phyloP scores from a whole-genome alignment of 2,888 invertebrate species.

The Resseliella maxima region DNA sequence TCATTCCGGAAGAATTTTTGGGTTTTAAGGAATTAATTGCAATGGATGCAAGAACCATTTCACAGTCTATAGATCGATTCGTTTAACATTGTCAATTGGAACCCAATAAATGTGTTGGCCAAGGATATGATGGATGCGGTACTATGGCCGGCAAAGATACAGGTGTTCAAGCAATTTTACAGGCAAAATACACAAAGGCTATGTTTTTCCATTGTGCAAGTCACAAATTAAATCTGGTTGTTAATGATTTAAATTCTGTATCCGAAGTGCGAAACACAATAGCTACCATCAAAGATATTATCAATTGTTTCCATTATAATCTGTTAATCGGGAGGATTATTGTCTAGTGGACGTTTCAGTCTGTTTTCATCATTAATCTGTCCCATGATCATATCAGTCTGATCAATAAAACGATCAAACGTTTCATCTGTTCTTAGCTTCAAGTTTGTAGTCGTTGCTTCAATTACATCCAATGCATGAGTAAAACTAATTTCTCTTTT shows the following conservation, averaged over 20 bases:
- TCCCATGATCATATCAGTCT: too few relatives aligned
- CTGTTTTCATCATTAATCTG: too few relatives aligned
- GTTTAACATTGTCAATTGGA: slow-evolving; percentile 58
- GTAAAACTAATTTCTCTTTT: too few relatives aligned
- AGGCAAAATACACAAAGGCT: slow-evolving; percentile 60
- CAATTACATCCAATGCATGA: too few relatives aligned
- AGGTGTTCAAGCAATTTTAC: slow-evolving; percentile 61
- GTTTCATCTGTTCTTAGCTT: too few relatives aligned
- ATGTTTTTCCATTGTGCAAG: slow-evolving; percentile 62
- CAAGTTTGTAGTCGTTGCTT: too few relatives aligned
- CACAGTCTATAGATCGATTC: slow-evolving; percentile 59
- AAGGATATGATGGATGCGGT: slow-evolving; percentile 62
- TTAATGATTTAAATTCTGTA: slow-evolving; percentile 60
- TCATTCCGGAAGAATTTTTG: slow-evolving; percentile 61
- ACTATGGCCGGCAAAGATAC: slow-evolving; percentile 61
- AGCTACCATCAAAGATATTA: slow-evolving; percentile 60
- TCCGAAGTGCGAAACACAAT: slow-evolving; percentile 61
- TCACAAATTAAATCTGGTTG: slow-evolving; percentile 61
- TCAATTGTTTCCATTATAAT: slow-evolving; percentile 60
- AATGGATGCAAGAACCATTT: slow-evolving; percentile 61
- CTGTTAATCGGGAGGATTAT: too few relatives aligned
- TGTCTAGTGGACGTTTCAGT: too few relatives aligned
- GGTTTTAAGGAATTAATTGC: slow-evolving; percentile 61
- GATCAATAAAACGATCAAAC: too few relatives aligned
- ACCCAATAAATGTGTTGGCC: slow-evolving; percentile 60